A percentile compares a stretch with the other conserved stretches of the same genome.
These are phyloP conservation scores for Morinoia aosen DNA, from an alignment of 2,888 invertebrate genomes.

Conservation along the genomic window DNA sequence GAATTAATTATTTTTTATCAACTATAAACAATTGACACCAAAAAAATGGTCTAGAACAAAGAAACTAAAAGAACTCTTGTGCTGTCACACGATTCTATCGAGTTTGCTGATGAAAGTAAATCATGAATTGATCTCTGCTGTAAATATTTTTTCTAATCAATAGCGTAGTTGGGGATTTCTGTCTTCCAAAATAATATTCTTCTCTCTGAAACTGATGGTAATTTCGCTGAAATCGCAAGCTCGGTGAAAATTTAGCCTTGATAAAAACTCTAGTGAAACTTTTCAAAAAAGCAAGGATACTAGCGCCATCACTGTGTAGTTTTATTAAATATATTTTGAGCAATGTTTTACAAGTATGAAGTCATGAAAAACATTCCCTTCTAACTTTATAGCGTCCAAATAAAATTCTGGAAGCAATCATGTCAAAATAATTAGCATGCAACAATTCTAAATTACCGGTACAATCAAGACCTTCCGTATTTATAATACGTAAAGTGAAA, in stretches of 20 bases:
- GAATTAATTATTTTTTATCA: not conserved
- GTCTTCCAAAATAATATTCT: too few species aligned
- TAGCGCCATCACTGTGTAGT: too few species aligned
- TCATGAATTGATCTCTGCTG: not conserved
- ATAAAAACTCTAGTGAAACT: too few species aligned
- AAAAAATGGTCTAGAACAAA: not conserved
- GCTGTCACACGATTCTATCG: not conserved
- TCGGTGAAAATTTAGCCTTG: too few species aligned
- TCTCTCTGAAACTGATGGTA: too few species aligned
- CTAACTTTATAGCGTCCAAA: too few species aligned
- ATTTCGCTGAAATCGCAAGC: too few species aligned
- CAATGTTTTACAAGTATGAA: too few species aligned
- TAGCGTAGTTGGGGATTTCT: not conserved
- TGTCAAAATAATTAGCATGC: not conserved
- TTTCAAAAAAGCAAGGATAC: too few species aligned
- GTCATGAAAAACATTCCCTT: too few species aligned
- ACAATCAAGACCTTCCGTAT: not conserved
- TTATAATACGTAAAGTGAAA: not conserved
- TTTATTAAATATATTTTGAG: too few species aligned
- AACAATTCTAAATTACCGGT: not conserved
- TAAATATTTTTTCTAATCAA: not conserved
- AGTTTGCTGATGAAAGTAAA: not conserved
- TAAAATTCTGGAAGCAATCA: too few species aligned
- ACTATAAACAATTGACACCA: not conserved
- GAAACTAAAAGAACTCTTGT: not conserved